Conservation (phyloP, 1,140 invertebrate species). For the Oreohelix idahoensis region DNA sequence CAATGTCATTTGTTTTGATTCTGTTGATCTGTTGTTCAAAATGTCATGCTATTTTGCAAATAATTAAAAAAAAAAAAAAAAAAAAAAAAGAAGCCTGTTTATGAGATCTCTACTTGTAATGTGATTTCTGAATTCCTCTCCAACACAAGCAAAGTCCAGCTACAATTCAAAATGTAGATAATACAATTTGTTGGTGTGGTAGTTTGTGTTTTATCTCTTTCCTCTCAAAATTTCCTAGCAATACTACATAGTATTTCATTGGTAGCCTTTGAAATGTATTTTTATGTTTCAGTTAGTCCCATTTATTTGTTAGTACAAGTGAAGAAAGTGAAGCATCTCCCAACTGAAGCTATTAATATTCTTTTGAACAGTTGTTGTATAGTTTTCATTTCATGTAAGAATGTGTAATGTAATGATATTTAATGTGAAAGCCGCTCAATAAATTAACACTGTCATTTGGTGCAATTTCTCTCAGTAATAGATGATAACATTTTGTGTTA, state of each 20-base stretch:
- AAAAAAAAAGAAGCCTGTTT: neutral
- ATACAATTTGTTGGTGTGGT: no score
- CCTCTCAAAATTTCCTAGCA: no score
- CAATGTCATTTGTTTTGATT: neutral
- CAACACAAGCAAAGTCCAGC: no score
- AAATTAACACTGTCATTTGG: slow-evolving; percentile 37
- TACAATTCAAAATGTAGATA: no score
- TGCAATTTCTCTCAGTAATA: slow-evolving; percentile 20
- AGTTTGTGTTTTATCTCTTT: no score
- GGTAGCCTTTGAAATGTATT: no score
- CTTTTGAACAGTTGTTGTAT: no score
- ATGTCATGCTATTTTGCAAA: neutral
- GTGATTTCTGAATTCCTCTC: neutral
- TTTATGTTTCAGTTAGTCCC: no score
- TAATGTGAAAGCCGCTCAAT: slow-evolving; percentile 29
- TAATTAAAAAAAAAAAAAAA: neutral
- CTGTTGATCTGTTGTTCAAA: neutral
- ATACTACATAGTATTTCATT: no score
- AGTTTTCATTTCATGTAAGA: neutral
- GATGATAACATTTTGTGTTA: slow-evolving; percentile 4
- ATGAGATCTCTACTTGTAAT: neutral
- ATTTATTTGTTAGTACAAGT: neutral
- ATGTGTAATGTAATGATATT: slow-evolving; percentile 26
- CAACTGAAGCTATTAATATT: neutral
- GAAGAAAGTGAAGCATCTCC: neutral